Conservation (phyloP, 2,113 vertebrate genomes). For the Promerops cafer region DNA sequence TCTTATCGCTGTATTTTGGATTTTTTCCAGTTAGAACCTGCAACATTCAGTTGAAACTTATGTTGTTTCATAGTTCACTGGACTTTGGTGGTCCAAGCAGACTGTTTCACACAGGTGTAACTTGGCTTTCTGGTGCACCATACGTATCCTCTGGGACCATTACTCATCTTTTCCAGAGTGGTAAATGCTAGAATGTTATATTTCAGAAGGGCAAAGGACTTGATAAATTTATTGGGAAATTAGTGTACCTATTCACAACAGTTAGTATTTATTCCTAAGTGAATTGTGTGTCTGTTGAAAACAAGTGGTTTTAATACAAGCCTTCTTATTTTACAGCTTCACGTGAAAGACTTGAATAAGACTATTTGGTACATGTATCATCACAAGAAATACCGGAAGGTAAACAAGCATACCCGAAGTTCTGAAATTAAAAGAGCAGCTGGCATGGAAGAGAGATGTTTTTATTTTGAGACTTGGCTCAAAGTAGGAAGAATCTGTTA, state of each 20-base stretch:
- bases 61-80: neutral
- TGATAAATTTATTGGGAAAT: neutral
- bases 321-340: conserved; percentile 75
- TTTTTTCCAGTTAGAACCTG: neutral
- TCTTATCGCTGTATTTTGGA: neutral
- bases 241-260: neutral
- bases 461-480: neutral
- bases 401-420: conserved; percentile 9
- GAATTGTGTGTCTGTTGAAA: neutral
- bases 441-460: neutral
- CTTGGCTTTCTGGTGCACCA: neutral
- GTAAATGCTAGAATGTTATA: neutral
- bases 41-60: neutral
- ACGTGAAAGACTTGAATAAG: conserved; percentile 79
- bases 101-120: neutral
- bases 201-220: neutral
- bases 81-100: neutral
- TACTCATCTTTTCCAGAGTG: neutral
- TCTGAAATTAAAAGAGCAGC: neutral
- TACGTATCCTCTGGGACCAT: neutral
- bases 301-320: neutral
- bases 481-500: neutral
- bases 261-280: neutral
- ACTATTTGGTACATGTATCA: conserved; percentile 86
- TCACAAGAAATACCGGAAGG: conserved; percentile 85